Conservation (phyloP, 2,797 vertebrate species). For the Hafferia zeledoni region DNA sequence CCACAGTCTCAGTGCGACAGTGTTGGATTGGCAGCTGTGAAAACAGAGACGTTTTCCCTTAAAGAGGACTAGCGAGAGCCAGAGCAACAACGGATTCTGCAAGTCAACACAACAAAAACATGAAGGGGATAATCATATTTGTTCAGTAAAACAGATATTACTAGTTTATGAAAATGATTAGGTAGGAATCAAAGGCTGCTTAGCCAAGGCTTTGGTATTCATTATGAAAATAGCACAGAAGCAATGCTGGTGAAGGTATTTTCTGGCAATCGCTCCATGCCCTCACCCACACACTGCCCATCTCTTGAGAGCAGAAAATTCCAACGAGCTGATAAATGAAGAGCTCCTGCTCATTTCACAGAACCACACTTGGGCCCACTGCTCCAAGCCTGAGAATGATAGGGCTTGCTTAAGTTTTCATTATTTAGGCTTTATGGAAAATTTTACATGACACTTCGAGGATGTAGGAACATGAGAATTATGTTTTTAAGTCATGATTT, state of each 20-base stretch:
- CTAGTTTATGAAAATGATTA: not conserved
- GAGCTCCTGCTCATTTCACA: not conserved
- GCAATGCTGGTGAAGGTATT: rapidly evolving
- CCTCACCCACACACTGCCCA: not conserved
- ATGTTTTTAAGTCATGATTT: not conserved
- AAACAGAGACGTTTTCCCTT: not conserved
- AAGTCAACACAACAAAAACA: not conserved
- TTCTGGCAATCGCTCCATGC: not conserved
- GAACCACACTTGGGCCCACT: not conserved
- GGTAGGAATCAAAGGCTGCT: not conserved
- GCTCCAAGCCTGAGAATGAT: rapidly evolving
- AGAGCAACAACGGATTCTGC: rapidly evolving
- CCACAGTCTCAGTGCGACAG: not conserved
- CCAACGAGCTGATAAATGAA: not conserved
- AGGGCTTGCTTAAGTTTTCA: not conserved
- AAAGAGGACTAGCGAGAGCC: not conserved
- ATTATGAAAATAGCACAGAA: not conserved
- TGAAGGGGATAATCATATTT: not conserved
- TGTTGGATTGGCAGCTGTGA: not conserved
- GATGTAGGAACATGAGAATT: not conserved
- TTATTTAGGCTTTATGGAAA: not conserved
- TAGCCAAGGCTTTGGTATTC: not conserved
- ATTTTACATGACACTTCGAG: not conserved
- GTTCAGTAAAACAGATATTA: not conserved
- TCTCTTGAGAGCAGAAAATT: not conserved